Evolutionary conservation across 2,113 vertebrate species (phyloP).

Genomic region (Jacana jacana): DNA sequence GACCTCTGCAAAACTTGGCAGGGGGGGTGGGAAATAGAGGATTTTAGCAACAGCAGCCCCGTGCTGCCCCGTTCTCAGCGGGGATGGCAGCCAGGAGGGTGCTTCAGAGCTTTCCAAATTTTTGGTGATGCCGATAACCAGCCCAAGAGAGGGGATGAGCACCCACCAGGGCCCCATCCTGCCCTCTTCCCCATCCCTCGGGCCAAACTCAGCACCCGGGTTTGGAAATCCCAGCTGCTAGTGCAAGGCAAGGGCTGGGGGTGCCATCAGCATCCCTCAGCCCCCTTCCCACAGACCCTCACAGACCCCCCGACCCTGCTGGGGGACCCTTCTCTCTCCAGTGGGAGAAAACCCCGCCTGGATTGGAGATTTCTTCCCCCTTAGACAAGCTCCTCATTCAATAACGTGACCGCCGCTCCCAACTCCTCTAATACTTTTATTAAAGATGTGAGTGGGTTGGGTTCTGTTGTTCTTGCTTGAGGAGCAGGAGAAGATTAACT

Average conservation of each 20-base stretch:
- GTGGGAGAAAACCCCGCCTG: slow-evolving; percentile 61
- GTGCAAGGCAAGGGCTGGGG: not conserved
- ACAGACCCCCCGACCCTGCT: not conserved
- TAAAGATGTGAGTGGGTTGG: not conserved
- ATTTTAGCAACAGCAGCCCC: not conserved
- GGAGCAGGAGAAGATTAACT: not conserved
- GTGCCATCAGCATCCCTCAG: not conserved
- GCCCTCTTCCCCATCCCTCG: not conserved
- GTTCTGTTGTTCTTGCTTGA: not conserved
- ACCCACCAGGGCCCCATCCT: not conserved
- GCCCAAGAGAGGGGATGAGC: not conserved
- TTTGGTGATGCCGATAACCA: not conserved
- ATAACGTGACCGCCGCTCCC: not conserved
- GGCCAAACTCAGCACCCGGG: accelerated
- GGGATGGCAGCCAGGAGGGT: not conserved
- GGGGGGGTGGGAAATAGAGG: not conserved
- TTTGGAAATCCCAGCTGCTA: not conserved
- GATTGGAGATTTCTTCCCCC: slow-evolving; percentile 58
- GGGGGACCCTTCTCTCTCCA: too few species aligned
- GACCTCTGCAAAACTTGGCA: not conserved
- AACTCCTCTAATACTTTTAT: slow-evolving; percentile 40
- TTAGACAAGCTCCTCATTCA: slow-evolving; percentile 38
- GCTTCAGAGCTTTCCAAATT: not conserved
- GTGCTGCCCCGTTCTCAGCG: accelerated
- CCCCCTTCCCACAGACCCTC: not conserved